phyloP scores from a whole-genome alignment of 2,797 vertebrate species.

The Phrynocephalus guinanensis region DNA sequence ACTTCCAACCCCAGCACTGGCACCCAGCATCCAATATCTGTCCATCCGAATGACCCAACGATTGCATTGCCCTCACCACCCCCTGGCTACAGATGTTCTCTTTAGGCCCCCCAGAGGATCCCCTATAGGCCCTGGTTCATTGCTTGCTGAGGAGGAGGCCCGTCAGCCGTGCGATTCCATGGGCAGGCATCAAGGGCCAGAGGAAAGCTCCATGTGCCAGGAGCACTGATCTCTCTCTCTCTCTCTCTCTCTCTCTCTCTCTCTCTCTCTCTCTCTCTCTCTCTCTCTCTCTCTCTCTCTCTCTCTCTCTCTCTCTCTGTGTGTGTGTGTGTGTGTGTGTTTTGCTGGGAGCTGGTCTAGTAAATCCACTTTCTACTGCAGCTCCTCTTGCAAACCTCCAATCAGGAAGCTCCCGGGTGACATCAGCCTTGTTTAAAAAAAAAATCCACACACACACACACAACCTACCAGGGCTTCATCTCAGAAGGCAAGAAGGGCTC shows the following conservation, averaged over 20 bases:
- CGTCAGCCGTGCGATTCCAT: too few relatives aligned
- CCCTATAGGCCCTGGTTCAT: not conserved
- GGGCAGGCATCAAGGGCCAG: not conserved
- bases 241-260: not conserved
- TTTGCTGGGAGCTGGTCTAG: not conserved
- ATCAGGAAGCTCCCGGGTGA: constrained; percentile 33
- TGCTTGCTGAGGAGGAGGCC: not conserved
- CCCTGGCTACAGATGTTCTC: too few relatives aligned
- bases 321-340: not conserved
- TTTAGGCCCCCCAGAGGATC: not conserved
- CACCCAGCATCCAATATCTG: not conserved
- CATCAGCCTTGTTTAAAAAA: constrained; percentile 22
- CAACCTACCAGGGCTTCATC: not conserved
- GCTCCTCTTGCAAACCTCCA: constrained; percentile 23
- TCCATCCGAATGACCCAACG: too few relatives aligned
- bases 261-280: too few relatives aligned
- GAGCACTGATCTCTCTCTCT: not conserved
- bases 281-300: not conserved
- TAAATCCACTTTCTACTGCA: constrained; percentile 38
- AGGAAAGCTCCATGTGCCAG: not conserved
- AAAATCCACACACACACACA: not conserved
- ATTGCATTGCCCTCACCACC: not conserved
- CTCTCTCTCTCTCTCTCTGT: not conserved
- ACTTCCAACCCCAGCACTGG: not conserved
- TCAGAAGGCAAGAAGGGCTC: constrained; percentile 11